Percentiles rank a stretch among this genome's conserved stretches.
Conservation (phyloP, 2,888 invertebrate genomes). For the Zygothrica quintamaculata region DNA sequence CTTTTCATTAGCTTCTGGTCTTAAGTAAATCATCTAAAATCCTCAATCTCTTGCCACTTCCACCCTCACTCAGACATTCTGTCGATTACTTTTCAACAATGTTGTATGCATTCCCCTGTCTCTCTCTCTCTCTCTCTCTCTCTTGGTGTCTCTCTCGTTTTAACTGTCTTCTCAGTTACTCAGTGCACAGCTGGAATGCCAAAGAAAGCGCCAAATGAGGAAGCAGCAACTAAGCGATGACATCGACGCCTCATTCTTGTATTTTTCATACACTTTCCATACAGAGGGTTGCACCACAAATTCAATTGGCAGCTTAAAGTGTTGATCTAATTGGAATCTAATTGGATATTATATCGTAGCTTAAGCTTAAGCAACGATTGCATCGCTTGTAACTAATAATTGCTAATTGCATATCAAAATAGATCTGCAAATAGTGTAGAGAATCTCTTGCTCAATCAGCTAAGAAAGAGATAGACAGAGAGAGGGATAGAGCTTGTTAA, state of each 20-base stretch:
- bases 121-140: slow-evolving; percentile 4
- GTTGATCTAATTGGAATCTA: no score
- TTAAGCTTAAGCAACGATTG: no score
- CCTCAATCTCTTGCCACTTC: background rate
- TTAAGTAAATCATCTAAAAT: slow-evolving; percentile 42
- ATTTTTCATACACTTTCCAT: slow-evolving; percentile 29
- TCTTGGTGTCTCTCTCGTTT: background rate
- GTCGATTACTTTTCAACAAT: background rate
- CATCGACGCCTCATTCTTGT: slow-evolving; percentile 45
- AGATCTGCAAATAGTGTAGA: background rate
- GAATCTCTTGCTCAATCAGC: slow-evolving; percentile 9
- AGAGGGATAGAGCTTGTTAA: slow-evolving; percentile 48
- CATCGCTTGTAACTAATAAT: no score
- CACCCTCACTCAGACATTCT: background rate
- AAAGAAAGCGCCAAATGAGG: slow-evolving; percentile 44
- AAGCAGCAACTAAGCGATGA: slow-evolving; percentile 20
- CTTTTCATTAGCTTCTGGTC: slow-evolving; percentile 48
- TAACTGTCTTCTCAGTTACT: no score
- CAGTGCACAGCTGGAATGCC: slow-evolving; percentile 22
- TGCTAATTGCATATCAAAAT: no score
- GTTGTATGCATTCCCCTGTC: background rate
- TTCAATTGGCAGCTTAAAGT: background rate
- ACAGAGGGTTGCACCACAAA: background rate
- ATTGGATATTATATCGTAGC: no score
- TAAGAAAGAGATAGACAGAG: background rate